Percentiles rank a stretch among this genome's conserved stretches.
Evolutionary conservation across 2,113 vertebrate species (phyloP).

Genomic region (Papio anubis): DNA sequence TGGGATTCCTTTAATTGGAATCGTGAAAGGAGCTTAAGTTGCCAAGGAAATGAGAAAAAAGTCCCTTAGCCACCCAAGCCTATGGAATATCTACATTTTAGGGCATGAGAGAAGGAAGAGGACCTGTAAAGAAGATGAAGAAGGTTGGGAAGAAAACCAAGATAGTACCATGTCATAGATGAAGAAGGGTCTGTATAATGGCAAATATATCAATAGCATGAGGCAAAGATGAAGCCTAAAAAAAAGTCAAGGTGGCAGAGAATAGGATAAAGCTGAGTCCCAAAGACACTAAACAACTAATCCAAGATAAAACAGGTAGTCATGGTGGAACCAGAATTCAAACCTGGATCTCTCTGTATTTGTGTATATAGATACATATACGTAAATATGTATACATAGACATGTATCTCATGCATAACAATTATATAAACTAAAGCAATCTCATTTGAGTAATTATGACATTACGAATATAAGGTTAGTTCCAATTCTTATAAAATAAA

Average conservation of each 20-base stretch:
- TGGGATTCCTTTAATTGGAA: conserved; percentile 15
- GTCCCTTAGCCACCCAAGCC: background rate
- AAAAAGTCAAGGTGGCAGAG: background rate
- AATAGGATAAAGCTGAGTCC: background rate
- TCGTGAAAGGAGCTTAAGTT: background rate
- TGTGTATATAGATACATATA: background rate
- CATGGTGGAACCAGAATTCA: background rate
- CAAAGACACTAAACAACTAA: background rate
- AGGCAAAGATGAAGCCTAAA: conserved; percentile 14
- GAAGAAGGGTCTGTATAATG: background rate
- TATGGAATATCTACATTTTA: background rate
- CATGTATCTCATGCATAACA: background rate
- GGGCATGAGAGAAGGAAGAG: background rate
- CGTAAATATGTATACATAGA: background rate
- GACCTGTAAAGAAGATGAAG: background rate
- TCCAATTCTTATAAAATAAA: background rate
- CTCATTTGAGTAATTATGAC: conserved; percentile 39
- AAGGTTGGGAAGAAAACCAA: background rate
- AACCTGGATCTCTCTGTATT: background rate
- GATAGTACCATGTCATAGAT: background rate
- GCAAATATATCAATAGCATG: background rate
- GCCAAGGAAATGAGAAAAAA: background rate
- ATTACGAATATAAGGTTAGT: background rate
- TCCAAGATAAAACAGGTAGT: background rate
- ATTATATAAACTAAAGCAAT: background rate